Conservation (phyloP, 1,140 invertebrate genomes). For the Musca vetustissima region DNA sequence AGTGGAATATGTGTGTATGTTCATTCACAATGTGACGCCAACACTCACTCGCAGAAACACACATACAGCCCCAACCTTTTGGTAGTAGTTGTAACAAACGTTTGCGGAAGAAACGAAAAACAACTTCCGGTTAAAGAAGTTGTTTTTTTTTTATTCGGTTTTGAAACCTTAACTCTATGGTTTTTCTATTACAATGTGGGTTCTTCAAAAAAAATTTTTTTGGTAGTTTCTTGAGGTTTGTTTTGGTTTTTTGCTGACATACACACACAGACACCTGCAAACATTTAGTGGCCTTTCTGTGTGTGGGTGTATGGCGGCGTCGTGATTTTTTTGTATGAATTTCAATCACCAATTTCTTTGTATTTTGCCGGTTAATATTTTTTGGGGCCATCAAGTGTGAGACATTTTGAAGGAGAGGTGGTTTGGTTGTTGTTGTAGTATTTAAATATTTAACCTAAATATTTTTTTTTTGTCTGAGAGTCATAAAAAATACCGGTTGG, state of each 20-base stretch:
- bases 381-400: background rate
- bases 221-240: background rate
- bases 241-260: background rate
- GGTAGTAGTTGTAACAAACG: background rate
- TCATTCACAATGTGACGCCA: no score
- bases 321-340: no score
- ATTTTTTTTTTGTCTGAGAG: background rate
- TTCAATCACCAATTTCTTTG: background rate
- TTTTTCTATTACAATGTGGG: background rate
- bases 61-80: no score
- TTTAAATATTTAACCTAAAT: slow-evolving; percentile 19
- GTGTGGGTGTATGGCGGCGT: no score
- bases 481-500: slow-evolving; percentile 9
- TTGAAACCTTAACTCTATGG: no score
- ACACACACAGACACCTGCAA: no score
- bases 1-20: no score
- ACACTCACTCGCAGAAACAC: background rate
- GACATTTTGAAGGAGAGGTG: background rate
- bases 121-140: slow-evolving; percentile 12
- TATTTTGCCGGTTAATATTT: background rate
- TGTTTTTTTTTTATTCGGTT: no score
- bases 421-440: background rate
- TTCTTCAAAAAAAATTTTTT: slow-evolving; percentile 3
- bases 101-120: slow-evolving; percentile 21
- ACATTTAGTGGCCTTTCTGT: no score